Percentiles rank a stretch among this genome's conserved stretches.
phyloP scores from a whole-genome alignment of 2,888 invertebrate species.

The Himalopsyche anomala region DNA sequence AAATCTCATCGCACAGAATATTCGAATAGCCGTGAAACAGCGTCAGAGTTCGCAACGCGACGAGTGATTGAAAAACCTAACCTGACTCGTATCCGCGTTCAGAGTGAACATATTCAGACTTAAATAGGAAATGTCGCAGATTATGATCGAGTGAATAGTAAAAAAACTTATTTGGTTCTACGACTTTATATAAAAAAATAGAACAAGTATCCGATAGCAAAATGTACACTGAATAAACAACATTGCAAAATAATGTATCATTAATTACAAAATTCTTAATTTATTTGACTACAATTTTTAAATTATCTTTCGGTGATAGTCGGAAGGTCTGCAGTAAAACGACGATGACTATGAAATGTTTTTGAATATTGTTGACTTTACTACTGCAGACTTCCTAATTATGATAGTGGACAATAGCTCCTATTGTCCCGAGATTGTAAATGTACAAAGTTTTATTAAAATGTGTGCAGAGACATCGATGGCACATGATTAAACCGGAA shows the following conservation, averaged over 20 bases:
- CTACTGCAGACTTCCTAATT: constrained; percentile 42
- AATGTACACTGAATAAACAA: constrained; percentile 64
- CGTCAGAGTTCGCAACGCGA: not conserved
- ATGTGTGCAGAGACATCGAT: constrained; percentile 61
- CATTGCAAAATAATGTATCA: constrained; percentile 64
- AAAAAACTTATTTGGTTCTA: constrained; percentile 65
- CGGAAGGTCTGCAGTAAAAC: constrained; percentile 59
- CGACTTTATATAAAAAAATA: constrained; percentile 65
- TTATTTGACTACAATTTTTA: constrained; percentile 61
- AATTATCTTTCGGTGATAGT: constrained; percentile 58
- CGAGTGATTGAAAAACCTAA: constrained; percentile 55
- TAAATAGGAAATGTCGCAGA: constrained; percentile 65
- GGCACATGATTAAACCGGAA: constrained; percentile 58
- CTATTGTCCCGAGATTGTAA: constrained; percentile 46
- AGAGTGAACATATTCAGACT: constrained; percentile 61
- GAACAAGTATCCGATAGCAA: constrained; percentile 65
- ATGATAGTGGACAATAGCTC: constrained; percentile 43
- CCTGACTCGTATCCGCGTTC: constrained; percentile 62
- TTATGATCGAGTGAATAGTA: constrained; percentile 64
- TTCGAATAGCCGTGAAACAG: not conserved
- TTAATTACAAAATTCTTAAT: constrained; percentile 65
- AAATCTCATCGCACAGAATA: constrained; percentile 53
- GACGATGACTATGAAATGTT: constrained; percentile 47
- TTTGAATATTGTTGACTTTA: constrained; percentile 36
- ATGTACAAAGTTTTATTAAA: constrained; percentile 56